phyloP scores from a whole-genome alignment of 1,140 invertebrate genomes.

The Coenobita brevimanus region DNA sequence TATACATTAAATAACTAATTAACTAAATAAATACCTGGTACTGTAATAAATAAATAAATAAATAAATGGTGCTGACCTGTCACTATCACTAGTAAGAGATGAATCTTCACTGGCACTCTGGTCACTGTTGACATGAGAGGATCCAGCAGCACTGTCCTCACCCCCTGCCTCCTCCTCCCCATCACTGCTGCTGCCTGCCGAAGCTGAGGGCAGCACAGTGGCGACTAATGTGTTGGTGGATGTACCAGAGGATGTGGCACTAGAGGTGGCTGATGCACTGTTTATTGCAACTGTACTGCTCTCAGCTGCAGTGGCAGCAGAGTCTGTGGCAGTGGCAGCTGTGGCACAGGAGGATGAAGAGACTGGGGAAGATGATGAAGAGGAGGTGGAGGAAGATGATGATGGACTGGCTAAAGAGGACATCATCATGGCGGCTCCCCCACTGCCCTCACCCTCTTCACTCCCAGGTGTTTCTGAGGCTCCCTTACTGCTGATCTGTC shows the following conservation, averaged over 20 bases:
- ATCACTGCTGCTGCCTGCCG: constrained; percentile 58
- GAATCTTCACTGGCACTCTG: constrained; percentile 86
- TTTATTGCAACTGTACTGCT: too few relatives aligned
- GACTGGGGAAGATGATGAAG: constrained; percentile 11
- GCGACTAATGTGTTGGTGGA: background rate
- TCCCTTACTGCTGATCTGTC: constrained; percentile 56
- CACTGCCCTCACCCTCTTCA: constrained; percentile 28
- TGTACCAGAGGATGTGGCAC: constrained; percentile 28
- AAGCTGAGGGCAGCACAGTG: background rate
- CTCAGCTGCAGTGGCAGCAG: too few relatives aligned
- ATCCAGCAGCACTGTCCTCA: constrained; percentile 60
- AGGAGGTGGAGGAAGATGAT: constrained; percentile 33
- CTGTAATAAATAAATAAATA: too few relatives aligned
- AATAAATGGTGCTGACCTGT: constrained; percentile 73
- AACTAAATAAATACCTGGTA: too few relatives aligned
- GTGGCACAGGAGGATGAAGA: background rate
- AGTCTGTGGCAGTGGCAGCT: background rate
- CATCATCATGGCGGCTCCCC: background rate
- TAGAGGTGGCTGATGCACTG: constrained; percentile 25
- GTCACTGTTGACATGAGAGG: constrained; percentile 73
- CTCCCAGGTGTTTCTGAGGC: constrained; percentile 36
- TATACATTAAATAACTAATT: too few relatives aligned
- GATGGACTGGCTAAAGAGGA: constrained; percentile 28
- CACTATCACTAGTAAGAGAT: constrained; percentile 82
- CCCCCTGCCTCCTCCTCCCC: constrained; percentile 72